Conservation (phyloP, 2,797 vertebrate species). For the Micropoecilia bifurca region DNA sequence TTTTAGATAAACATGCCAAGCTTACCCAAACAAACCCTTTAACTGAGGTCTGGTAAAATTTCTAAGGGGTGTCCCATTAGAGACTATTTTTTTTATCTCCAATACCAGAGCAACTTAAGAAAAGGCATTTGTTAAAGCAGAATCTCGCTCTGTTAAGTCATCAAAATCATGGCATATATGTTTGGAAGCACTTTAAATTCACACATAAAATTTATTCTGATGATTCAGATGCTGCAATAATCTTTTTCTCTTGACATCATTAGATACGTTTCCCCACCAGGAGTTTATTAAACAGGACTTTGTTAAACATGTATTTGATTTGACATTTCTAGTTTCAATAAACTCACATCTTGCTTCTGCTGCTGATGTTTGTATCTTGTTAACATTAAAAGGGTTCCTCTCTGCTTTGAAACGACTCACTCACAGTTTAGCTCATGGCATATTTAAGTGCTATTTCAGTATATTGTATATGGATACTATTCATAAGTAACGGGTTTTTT, state of each 20-base stretch:
- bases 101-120: background rate
- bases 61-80: background rate
- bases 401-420: background rate
- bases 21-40: background rate
- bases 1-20: background rate
- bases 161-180: background rate
- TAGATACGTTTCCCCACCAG: background rate
- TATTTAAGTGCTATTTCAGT: background rate
- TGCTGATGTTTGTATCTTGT: background rate
- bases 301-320: background rate
- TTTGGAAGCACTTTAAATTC: background rate
- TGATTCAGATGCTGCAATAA: background rate
- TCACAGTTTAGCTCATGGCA: background rate
- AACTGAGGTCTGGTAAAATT: background rate
- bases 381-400: background rate
- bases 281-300: background rate
- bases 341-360: background rate
- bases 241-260: background rate
- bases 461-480: background rate
- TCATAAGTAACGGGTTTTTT: background rate
- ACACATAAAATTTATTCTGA: background rate
- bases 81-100: background rate
- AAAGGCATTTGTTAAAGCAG: background rate
- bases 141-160: background rate
- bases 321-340: background rate